Evolutionary conservation across 1,140 invertebrate species (phyloP).

Genomic region (Druon quercuslanigerum): DNA sequence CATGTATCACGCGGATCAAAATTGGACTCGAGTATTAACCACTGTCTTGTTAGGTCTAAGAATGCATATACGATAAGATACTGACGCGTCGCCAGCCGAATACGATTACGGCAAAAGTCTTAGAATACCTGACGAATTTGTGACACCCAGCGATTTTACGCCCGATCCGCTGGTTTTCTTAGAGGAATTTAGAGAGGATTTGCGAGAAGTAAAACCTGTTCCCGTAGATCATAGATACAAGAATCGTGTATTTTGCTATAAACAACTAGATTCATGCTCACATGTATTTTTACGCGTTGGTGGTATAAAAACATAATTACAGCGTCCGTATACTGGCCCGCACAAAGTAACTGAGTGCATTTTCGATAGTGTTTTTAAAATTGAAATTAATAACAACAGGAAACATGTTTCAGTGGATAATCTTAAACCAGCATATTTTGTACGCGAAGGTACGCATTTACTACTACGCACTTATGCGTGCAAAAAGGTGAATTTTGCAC

Average conservation of each 20-base stretch:
- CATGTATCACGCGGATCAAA: not conserved
- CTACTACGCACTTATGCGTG: too few species aligned
- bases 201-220: too few species aligned
- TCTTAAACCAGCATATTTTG: not conserved
- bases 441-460: not conserved
- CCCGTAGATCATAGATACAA: too few species aligned
- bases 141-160: not conserved
- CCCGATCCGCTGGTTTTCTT: not conserved
- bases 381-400: not conserved
- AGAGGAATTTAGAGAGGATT: constrained; percentile 1
- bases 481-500: too few species aligned
- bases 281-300: not conserved
- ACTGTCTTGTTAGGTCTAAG: not conserved
- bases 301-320: not conserved
- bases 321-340: not conserved
- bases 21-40: not conserved
- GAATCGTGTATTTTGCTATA: not conserved
- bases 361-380: not conserved
- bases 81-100: not conserved
- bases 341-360: not conserved
- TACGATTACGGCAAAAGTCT: not conserved
- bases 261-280: not conserved
- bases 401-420: not conserved
- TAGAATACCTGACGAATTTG: constrained; percentile 28
- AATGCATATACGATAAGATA: not conserved